A percentile compares a stretch with the other conserved stretches of the same genome.
Evolutionary conservation across 1,140 invertebrate genomes (phyloP).

Genomic region (Epicauta chinensis): DNA sequence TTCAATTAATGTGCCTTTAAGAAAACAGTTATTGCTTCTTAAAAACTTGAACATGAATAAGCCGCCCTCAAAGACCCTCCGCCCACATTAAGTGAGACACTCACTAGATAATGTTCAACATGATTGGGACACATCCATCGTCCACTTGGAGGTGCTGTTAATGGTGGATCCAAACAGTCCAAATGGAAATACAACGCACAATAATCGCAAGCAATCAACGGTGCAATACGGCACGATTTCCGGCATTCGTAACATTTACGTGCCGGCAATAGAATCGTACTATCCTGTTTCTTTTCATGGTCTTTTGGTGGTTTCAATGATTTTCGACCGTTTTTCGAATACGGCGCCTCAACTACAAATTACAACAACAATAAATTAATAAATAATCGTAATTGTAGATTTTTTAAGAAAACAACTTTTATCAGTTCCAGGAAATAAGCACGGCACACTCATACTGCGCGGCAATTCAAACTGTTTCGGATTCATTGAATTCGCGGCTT

Average conservation of each 20-base stretch:
- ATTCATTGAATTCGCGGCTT: slow-evolving; percentile 76
- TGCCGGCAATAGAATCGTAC: slow-evolving; percentile 55
- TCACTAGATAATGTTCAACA: slow-evolving; percentile 79
- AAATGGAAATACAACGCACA: slow-evolving; percentile 85
- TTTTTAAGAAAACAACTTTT: no score
- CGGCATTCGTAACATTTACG: slow-evolving; percentile 77
- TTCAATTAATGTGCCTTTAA: no score
- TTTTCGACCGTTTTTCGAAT: slow-evolving; percentile 20
- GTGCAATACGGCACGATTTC: slow-evolving; percentile 73
- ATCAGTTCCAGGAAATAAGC: slow-evolving; percentile 75
- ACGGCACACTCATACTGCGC: slow-evolving; percentile 67
- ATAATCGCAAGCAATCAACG: slow-evolving; percentile 88
- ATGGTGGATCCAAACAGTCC: slow-evolving; percentile 89
- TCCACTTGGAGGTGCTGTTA: slow-evolving; percentile 77
- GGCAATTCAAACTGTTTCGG: slow-evolving; percentile 85
- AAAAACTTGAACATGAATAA: no score
- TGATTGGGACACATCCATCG: slow-evolving; percentile 98
- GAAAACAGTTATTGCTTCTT: no score
- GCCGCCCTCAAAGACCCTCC: no score
- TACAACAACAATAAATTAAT: neutral
- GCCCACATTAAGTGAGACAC: no score
- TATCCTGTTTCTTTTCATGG: slow-evolving; percentile 24
- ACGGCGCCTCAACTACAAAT: slow-evolving; percentile 16
- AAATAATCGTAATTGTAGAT: no score
- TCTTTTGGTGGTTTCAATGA: slow-evolving; percentile 23